Conservation (phyloP, 2,797 vertebrate genomes). For the Hephaestus fuliginosus region DNA sequence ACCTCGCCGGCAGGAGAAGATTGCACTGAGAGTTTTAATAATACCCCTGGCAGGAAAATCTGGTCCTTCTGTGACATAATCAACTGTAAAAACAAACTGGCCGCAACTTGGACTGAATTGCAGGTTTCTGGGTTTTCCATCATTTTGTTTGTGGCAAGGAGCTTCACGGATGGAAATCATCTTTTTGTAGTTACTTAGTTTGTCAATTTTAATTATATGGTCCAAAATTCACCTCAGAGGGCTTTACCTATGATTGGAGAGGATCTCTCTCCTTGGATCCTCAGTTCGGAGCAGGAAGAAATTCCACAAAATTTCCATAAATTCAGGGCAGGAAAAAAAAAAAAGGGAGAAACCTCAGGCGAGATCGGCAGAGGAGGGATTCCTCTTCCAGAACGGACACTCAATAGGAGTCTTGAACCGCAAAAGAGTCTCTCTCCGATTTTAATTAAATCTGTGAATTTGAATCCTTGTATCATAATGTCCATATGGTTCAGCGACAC, state of each 20-base stretch:
- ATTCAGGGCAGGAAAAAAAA: background rate
- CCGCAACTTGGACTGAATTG: slow-evolving; percentile 46
- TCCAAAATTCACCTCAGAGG: background rate
- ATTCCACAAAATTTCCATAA: slow-evolving; percentile 1
- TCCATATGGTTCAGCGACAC: background rate
- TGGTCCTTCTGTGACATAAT: slow-evolving; percentile 41
- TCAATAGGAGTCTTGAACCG: background rate
- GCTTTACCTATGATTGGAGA: slow-evolving; percentile 8
- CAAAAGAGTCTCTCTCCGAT: background rate
- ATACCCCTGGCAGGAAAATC: slow-evolving; percentile 36
- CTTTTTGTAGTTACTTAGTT: background rate
- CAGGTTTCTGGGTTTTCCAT: slow-evolving; percentile 22
- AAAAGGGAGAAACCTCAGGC: background rate
- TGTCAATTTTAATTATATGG: slow-evolving; percentile 18
- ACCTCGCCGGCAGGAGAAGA: slow-evolving; percentile 25
- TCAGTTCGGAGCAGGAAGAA: background rate
- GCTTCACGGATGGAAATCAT: slow-evolving; percentile 6
- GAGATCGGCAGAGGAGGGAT: background rate
- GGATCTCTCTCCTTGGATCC: background rate
- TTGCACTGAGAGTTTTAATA: slow-evolving; percentile 39
- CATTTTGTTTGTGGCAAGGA: slow-evolving; percentile 15
- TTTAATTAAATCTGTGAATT: slow-evolving; percentile 16
- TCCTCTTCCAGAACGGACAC: background rate
- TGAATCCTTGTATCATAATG: slow-evolving; percentile 1
- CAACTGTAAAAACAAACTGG: slow-evolving; percentile 49